Evolutionary conservation across 2,888 invertebrate species (phyloP).

Genomic region (Archaeoteleia sp.): DNA sequence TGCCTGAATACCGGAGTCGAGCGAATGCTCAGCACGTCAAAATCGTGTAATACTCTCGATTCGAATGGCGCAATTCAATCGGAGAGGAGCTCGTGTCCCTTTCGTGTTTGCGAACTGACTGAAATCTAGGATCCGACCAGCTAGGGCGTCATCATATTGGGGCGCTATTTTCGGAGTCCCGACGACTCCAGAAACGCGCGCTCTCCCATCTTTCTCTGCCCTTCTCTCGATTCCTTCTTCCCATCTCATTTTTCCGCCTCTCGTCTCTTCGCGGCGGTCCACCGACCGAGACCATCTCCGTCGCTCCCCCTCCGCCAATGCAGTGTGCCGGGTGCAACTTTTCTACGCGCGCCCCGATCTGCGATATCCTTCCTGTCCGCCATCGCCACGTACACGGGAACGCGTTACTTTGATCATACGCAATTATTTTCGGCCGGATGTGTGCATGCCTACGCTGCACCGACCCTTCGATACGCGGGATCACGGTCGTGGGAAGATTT

Average conservation of each 20-base stretch:
- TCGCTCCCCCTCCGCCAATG: constrained; percentile 55
- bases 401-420: constrained; percentile 33
- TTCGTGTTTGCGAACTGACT: constrained; percentile 75
- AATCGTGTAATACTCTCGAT: constrained; percentile 2
- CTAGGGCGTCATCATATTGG: constrained; percentile 74
- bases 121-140: constrained; percentile 73
- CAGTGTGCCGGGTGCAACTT: constrained; percentile 75
- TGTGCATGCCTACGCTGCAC: constrained; percentile 6
- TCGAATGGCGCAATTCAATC: constrained; percentile 14
- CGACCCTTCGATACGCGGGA: constrained; percentile 41
- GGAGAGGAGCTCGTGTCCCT: constrained; percentile 62
- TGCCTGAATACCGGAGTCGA: constrained; percentile 7
- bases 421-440: constrained; percentile 39
- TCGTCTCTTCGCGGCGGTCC: constrained; percentile 47
- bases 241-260: constrained; percentile 51
- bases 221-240: constrained; percentile 27
- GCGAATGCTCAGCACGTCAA: constrained; percentile 7
- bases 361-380: constrained; percentile 49
- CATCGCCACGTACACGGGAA: constrained; percentile 1
- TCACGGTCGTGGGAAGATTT: constrained; percentile 48
- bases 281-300: constrained; percentile 45
- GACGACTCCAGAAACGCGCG: constrained; percentile 72
- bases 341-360: constrained; percentile 58
- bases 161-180: constrained; percentile 74
- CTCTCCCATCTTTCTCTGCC: constrained; percentile 56